A percentile compares a stretch with the other conserved stretches of the same genome.
Conservation (phyloP, 2,888 invertebrate species). For the Metallyticus violacea region DNA sequence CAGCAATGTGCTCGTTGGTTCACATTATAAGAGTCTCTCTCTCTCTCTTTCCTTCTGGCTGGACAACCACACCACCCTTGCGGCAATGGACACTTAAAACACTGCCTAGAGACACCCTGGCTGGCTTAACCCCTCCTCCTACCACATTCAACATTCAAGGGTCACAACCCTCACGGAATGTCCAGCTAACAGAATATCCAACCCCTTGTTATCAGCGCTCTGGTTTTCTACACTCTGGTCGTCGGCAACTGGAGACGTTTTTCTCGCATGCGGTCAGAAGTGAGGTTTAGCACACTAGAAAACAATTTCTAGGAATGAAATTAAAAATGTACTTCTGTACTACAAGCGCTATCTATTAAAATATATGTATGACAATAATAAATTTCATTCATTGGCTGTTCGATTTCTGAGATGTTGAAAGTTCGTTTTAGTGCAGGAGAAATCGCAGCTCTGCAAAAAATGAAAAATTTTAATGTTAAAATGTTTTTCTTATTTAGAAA, state of each 20-base stretch:
- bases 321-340: no score
- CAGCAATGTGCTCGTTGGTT: constrained; percentile 4
- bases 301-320: no score
- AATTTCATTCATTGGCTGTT: no score
- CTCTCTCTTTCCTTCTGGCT: neutral
- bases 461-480: no score
- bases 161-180: constrained; percentile 15
- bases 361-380: no score
- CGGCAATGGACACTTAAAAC: constrained; percentile 16
- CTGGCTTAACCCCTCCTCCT: neutral
- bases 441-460: no score
- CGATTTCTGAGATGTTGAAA: no score
- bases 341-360: no score
- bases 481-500: no score
- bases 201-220: constrained; percentile 12
- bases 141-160: constrained; percentile 15
- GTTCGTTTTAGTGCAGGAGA: no score
- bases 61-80: neutral
- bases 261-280: neutral
- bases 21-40: neutral
- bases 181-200: constrained; percentile 17
- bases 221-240: neutral
- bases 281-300: neutral
- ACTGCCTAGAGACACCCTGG: neutral
- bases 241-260: neutral